Evolutionary conservation across 1,140 invertebrate genomes (phyloP), one percentile per base, ranked within the genome.

Genomic region (Thaumetopoea pityocampa): DNA sequence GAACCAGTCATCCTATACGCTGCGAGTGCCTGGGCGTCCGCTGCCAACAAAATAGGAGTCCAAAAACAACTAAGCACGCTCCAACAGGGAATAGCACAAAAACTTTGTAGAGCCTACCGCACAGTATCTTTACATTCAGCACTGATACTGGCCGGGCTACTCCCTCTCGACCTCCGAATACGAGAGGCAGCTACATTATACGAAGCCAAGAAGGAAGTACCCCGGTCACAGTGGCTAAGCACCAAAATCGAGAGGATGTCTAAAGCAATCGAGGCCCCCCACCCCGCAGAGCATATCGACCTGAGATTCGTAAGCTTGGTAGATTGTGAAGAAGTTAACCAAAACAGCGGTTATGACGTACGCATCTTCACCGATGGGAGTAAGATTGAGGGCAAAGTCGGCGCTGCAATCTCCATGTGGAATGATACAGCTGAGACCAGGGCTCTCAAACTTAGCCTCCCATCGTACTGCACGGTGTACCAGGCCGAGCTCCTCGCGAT

Each of bases 301-400:
- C n/a, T 18, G 17, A 4, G 33, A 26, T 47, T 26, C 22, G 8
- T 2, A 19, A 5, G 16, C 28, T 29, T 47, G 35, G 14, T 0
- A 8, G 35, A 38, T 15, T 6, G 14, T 1, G 35, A 17, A 7
- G n/a, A 18, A n/a, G 5, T 27, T 1, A n/a, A 10, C 0, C 7
- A 7, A 5, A 9, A 23, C 2, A 10, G 6, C 5, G 7, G 15
- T 0, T 10, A 30, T 1, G 27, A 14, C 0, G 10, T 49, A 1
- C 28, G 19, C 12, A 46, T 50, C 5, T 52, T 23, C 11, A 52
- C 49, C 0, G 54, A 57, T 7, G 44, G 54, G 3, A 49, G 49
- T 14, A 51, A 51, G 11, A 48, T 51, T n/a, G 48, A 38, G 3
- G 46, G 51, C n/a, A n/a, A n/a, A n/a, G n/a, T n/a, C n/a, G n/a